phyloP scores from a whole-genome alignment of 2,113 vertebrate species.

The Cyanoliseus patagonus region DNA sequence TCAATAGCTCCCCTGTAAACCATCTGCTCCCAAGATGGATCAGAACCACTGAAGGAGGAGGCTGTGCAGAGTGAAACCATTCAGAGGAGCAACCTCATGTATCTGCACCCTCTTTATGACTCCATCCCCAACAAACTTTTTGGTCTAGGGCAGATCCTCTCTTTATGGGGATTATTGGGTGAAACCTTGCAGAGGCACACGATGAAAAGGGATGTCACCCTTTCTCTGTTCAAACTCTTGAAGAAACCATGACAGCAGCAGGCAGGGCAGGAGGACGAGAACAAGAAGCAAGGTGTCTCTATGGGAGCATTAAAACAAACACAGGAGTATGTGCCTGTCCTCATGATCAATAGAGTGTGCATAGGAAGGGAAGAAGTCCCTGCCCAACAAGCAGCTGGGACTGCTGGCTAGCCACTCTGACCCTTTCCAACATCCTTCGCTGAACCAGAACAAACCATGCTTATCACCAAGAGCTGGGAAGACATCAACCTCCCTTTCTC shows the following conservation, averaged over 20 bases:
- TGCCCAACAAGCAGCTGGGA: accelerated
- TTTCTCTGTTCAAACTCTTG: background rate
- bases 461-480: background rate
- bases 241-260: background rate
- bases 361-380: background rate
- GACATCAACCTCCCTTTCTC: background rate
- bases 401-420: background rate
- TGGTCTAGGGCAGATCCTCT: background rate
- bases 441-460: background rate
- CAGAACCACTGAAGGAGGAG: background rate
- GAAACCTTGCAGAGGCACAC: background rate
- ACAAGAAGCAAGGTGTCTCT: conserved; percentile 23
- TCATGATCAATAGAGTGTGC: background rate
- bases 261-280: background rate
- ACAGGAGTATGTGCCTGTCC: background rate
- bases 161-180: background rate
- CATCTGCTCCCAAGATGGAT: background rate
- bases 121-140: background rate
- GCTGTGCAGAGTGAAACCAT: background rate
- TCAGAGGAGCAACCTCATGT: background rate
- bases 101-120: background rate
- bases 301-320: conserved; percentile 46
- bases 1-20: background rate
- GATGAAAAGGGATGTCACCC: background rate
- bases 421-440: background rate